These are phyloP conservation scores for Protobothrops flavoviridis DNA, from an alignment of 2,113 vertebrate genomes.

Conservation along the genomic window DNA sequence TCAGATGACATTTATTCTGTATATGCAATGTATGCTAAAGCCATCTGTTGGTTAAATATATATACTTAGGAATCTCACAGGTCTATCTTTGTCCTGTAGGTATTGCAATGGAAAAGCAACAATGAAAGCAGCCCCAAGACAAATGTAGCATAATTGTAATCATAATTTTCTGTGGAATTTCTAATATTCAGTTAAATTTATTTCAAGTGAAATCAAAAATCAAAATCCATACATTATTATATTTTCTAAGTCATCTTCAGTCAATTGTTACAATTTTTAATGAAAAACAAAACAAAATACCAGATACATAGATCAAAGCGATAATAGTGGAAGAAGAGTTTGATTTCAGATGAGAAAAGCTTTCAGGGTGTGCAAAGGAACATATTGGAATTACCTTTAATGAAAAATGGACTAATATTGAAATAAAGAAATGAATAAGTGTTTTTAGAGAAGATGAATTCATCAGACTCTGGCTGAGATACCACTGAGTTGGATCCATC, in stretches of 20 bases:
- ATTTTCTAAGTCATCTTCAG: neutral
- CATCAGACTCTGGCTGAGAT: neutral
- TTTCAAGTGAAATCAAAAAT: neutral
- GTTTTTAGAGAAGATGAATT: neutral
- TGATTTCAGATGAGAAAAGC: neutral
- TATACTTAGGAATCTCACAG: neutral
- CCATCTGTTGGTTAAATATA: neutral
- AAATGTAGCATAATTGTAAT: neutral
- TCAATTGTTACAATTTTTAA: neutral
- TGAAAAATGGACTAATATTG: neutral
- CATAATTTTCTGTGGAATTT: neutral
- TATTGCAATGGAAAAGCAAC: neutral
- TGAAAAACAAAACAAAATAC: neutral
- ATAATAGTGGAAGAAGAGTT: neutral
- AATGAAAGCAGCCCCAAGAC: neutral
- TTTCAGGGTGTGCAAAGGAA: neutral
- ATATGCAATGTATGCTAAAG: neutral
- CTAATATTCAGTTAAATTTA: slow-evolving; percentile 6
- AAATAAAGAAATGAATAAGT: neutral
- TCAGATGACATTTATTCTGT: neutral
- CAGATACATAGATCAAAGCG: neutral
- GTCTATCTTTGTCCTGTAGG: slow-evolving; percentile 24
- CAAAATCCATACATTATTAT: neutral
- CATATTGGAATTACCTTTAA: neutral
- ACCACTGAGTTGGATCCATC: neutral